phyloP scores from a whole-genome alignment of 2,113 vertebrate genomes.

The Microtus pennsylvanicus region DNA sequence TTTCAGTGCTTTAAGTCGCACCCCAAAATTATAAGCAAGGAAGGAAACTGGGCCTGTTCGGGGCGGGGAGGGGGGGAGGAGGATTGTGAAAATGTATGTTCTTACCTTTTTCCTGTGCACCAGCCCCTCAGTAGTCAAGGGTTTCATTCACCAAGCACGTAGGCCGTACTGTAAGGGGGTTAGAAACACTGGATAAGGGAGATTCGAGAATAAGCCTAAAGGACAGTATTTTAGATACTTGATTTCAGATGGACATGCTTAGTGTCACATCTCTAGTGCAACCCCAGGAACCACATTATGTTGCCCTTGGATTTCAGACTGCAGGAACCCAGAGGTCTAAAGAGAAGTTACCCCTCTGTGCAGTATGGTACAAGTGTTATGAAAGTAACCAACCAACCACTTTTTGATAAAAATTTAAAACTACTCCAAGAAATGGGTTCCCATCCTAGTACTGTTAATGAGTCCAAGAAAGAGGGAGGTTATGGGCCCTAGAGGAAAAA shows the following conservation, averaged over 20 bases:
- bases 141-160: background rate
- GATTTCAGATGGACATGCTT: background rate
- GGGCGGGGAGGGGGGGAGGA: background rate
- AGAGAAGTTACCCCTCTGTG: background rate
- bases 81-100: background rate
- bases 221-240: background rate
- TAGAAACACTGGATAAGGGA: background rate
- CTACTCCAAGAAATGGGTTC: background rate
- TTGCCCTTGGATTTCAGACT: background rate
- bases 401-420: background rate
- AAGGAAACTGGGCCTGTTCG: background rate
- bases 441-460: background rate
- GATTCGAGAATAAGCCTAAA: constrained; percentile 4
- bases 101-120: background rate
- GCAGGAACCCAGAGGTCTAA: background rate
- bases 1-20: background rate
- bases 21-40: background rate
- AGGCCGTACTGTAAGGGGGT: background rate
- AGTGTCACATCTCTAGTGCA: fast-evolving
- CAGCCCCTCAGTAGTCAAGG: background rate
- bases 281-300: background rate
- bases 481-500: background rate
- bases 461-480: background rate
- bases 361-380: background rate
- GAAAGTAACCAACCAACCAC: background rate